Conservation (phyloP, 64 coral and sea anemone genomes). For the Actinia equina region DNA sequence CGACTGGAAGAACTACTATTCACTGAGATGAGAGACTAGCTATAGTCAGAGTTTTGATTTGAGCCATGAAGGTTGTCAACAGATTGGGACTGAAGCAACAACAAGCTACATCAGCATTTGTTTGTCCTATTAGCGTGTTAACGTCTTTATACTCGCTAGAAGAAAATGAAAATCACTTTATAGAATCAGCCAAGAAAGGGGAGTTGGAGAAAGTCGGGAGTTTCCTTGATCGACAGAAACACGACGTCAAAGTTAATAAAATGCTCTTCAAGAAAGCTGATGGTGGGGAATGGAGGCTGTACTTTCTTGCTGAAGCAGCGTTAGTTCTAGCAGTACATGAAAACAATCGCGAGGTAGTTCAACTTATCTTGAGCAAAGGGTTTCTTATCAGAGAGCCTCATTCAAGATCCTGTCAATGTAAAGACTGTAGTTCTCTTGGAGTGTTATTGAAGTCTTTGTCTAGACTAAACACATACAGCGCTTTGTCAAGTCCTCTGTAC, state of each 20-base stretch:
- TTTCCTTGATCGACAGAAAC: not conserved
- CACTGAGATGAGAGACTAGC: too few relatives aligned
- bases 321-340: constrained; percentile 50
- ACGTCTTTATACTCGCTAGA: not conserved
- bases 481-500: constrained; percentile 59
- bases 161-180: not conserved
- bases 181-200: not conserved
- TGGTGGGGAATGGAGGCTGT: not conserved
- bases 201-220: not conserved
- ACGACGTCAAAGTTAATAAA: not conserved
- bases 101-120: not conserved
- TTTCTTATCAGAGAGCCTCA: constrained; percentile 62
- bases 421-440: constrained; percentile 37
- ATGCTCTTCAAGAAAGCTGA: constrained; percentile 1
- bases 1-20: not conserved
- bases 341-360: constrained; percentile 50
- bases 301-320: not conserved
- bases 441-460: constrained; percentile 51
- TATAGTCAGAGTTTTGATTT: too few relatives aligned
- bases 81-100: not conserved
- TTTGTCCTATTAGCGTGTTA: not conserved
- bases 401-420: constrained; percentile 56
- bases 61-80: not conserved
- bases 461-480: constrained; percentile 60
- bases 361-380: constrained; percentile 52